A percentile compares a stretch with the other conserved stretches of the same genome.
phyloP scores from a whole-genome alignment of 1,140 invertebrate genomes.

The Drosophila pallidifrons region DNA sequence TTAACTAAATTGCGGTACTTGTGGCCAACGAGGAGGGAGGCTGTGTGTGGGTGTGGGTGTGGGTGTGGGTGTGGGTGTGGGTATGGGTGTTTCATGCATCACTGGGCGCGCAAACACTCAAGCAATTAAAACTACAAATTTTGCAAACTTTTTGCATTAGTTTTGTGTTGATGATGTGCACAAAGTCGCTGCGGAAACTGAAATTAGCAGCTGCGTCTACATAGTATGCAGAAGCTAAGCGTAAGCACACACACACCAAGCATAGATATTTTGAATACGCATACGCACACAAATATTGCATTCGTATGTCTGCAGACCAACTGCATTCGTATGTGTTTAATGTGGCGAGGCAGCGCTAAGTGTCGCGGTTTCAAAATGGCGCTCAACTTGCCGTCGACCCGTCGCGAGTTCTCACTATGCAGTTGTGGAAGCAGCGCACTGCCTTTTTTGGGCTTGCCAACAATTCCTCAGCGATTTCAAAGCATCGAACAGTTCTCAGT shows the following conservation, averaged over 20 bases:
- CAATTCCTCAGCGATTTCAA: slow-evolving; percentile 12
- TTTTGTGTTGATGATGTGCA: slow-evolving; percentile 77
- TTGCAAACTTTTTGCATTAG: slow-evolving; percentile 75
- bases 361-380: slow-evolving; percentile 75
- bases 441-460: slow-evolving; percentile 1
- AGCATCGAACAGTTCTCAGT: not conserved
- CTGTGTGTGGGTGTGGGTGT: not conserved
- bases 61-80: slow-evolving; percentile 9
- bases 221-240: slow-evolving; percentile 48
- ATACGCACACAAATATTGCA: not conserved
- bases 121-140: slow-evolving; percentile 83
- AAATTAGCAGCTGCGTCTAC: slow-evolving; percentile 71
- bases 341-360: slow-evolving; percentile 76
- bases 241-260: slow-evolving; percentile 11
- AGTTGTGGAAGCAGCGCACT: not conserved
- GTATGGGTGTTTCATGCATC: slow-evolving; percentile 43
- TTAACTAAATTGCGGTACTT: slow-evolving; percentile 80
- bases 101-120: slow-evolving; percentile 63
- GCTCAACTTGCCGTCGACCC: slow-evolving; percentile 57
- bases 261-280: not conserved
- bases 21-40: slow-evolving; percentile 39
- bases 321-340: slow-evolving; percentile 70
- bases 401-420: slow-evolving; percentile 11
- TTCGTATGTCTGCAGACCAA: slow-evolving; percentile 19
- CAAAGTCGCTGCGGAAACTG: slow-evolving; percentile 57